Base-by-base conservation (phyloP, 1,140 invertebrate species). In the Solen grandis region DNA sequence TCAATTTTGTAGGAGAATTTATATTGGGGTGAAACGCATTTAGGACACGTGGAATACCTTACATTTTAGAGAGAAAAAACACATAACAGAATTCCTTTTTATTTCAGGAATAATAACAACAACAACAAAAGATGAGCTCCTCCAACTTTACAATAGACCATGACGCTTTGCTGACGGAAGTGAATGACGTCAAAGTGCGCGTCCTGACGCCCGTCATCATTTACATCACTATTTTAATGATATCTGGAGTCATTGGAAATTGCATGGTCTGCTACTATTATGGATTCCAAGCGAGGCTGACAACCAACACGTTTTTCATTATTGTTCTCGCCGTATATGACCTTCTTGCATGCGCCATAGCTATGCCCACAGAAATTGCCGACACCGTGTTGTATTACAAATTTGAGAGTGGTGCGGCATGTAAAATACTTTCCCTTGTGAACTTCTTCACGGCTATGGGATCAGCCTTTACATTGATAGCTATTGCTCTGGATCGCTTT, bases 401-500 rank as follows among this genome's bases (percentile, higher is more conserved):
- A 57, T 66, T 81, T 60, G 35, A 38, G 19, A 52, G 16, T 27
- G 36, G 38, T 16, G 31, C 22, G 29, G 60, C 41, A 27, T 69
- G 66, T 46, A 62, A 74, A 41, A 19, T 82, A 5, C 38, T 83
- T 5, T 65, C 81, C 5, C 76, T 79, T 60, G 22, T 69, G 46
- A 70, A 57, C 19, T 41, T 62, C n/a, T 79, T 81, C 36, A 60
- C 77, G 2, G 55, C 83, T 5, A 36, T 59, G 31, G 70, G 54
- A n/a, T 84, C 81, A 2, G 69, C 31, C 25, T 69, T 73, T 1
- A 81, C 72, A 0, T 77, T 84, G 0, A 60, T 83, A 13, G 76
- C 70, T 0, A 84, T 84, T 22, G 81, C 83, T 13, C n/a, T 83
- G 4, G 85, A 86, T 41, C 60, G 77, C 2, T 77, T 52, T 33